phyloP scores from a whole-genome alignment of 2,797 vertebrate genomes.

The Sebastes goodei region DNA sequence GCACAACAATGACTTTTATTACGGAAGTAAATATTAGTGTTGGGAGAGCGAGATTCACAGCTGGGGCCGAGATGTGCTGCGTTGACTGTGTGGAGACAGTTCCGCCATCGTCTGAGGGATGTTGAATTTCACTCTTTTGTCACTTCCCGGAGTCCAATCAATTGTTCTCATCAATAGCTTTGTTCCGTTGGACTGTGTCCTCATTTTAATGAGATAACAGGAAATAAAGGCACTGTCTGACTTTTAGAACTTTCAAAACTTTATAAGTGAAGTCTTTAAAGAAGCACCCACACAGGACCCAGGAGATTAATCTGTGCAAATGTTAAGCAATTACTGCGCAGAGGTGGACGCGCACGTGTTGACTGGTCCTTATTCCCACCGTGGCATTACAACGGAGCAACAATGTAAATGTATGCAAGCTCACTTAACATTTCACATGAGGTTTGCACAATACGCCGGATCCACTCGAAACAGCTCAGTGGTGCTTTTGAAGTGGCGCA shows the following conservation, averaged over 20 bases:
- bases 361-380: constrained; percentile 33
- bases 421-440: constrained; percentile 4
- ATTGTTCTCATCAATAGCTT: constrained; percentile 61
- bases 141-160: constrained; percentile 45
- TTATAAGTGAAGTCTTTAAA: constrained; percentile 1
- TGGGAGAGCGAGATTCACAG: constrained; percentile 45
- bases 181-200: constrained; percentile 32
- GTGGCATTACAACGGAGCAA: not conserved
- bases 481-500: constrained; percentile 29
- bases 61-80: not conserved
- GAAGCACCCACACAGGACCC: constrained; percentile 4
- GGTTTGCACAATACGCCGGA: not conserved
- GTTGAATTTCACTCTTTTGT: constrained; percentile 46
- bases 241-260: constrained; percentile 40
- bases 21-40: constrained; percentile 71
- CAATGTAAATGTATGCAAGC: constrained; percentile 9
- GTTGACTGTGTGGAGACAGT: constrained; percentile 15
- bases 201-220: constrained; percentile 54
- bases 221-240: constrained; percentile 35
- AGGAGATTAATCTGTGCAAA: constrained; percentile 30
- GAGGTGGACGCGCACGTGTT: constrained; percentile 11
- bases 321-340: constrained; percentile 6
- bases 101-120: not conserved
- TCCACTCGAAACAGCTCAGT: constrained; percentile 22
- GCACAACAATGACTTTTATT: constrained; percentile 68